Evolutionary conservation across 2,888 invertebrate genomes (phyloP).

Genomic region (Gnatocerus cornutus): DNA sequence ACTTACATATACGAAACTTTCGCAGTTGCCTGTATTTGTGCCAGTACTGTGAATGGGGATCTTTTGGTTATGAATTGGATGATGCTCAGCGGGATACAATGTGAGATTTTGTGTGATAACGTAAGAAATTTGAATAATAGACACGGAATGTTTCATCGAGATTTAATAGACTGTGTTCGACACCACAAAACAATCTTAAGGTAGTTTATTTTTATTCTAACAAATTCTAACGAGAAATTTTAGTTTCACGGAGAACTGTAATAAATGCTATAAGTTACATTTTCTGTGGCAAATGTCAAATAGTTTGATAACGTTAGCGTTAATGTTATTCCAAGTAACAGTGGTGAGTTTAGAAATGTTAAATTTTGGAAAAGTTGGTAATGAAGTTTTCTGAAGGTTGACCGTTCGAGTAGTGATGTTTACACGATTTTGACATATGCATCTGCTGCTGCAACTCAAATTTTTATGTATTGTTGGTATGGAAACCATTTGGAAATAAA

Average conservation of each 20-base stretch:
- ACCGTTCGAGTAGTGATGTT: background rate
- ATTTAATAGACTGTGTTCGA: no score
- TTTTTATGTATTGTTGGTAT: constrained; percentile 6
- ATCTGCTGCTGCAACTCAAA: background rate
- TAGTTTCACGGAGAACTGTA: background rate
- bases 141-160: no score
- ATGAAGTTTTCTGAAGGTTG: background rate
- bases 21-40: background rate
- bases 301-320: background rate
- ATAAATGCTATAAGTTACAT: background rate
- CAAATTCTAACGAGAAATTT: no score
- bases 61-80: background rate
- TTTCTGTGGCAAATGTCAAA: background rate
- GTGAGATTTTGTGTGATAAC: background rate
- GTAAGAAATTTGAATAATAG: no score
- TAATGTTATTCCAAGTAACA: background rate
- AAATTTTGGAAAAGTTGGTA: no score
- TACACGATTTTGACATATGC: background rate
- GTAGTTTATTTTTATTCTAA: no score
- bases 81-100: background rate
- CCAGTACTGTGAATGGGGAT: background rate
- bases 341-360: background rate
- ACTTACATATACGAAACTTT: constrained; percentile 46
- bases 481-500: background rate
- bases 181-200: no score